Base-by-base conservation (phyloP, 2,888 invertebrate species). In the Acronicta aceris region DNA sequence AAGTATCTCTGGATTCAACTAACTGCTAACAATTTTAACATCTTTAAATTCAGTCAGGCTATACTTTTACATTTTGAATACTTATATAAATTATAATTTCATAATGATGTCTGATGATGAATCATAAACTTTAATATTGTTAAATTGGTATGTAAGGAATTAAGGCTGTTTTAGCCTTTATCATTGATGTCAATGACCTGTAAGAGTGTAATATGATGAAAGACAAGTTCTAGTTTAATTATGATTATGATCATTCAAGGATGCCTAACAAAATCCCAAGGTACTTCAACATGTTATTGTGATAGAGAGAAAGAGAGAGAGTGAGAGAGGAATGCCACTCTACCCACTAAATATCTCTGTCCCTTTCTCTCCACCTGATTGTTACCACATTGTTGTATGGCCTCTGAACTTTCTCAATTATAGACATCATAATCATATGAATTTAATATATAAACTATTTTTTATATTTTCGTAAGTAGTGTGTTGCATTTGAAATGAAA, bases 231-330 rank as follows among this genome's bases (percentile, higher is more conserved):
- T 41, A 51, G 33, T 58, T 68, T 53, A 30, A 51, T 40, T 61
- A 73, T 65, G 49, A 51, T 40, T 61, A 73, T 65, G 49, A 64
- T 69, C 58, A 57, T 54, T 62, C 49, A 62, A 67, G 43, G 53
- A 57, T 61, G 57, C 50, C 57, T 49, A 42, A 46, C 12, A 48
- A 43, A 59, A 40, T 51, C 33, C 30, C 17, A 43, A 8, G 7
- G 27, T 27, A 21, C 21, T 4, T 3, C 21, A 21, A 21, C n/a
- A n/a, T n/a, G n/a, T n/a, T n/a, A n/a, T n/a, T n/a, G n/a, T n/a
- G n/a, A n/a, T n/a, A n/a, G n/a, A n/a, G n/a, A n/a, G n/a, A n/a
- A n/a, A n/a, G n/a, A n/a, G n/a, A n/a, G n/a, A n/a, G n/a, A n/a
- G n/a, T 21, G 21, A 21, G 21, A 21, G 21, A 21, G 21, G n/a